Conservation (phyloP, 2,888 invertebrate genomes). For the Lapara coniferarum region DNA sequence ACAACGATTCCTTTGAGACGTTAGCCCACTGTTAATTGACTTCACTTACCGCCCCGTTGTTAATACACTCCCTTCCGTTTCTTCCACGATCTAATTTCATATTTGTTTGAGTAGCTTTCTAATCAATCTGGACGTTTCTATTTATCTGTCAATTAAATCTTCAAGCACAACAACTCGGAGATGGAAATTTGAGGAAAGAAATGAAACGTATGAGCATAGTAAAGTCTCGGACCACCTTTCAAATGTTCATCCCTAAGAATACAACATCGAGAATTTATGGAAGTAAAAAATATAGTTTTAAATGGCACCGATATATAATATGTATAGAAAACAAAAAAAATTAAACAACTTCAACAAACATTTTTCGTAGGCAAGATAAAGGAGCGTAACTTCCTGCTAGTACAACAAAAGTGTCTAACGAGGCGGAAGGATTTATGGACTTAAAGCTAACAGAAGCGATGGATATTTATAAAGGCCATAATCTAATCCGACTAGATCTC, state of each 20-base stretch:
- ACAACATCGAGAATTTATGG: no score
- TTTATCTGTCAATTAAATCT: slow-evolving; percentile 14
- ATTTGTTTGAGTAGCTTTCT: slow-evolving; percentile 33
- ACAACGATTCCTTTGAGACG: slow-evolving; percentile 62
- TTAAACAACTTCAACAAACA: neutral
- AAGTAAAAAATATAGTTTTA: no score
- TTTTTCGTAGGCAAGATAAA: neutral
- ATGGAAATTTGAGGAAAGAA: neutral
- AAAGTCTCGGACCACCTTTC: neutral
- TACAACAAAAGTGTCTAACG: slow-evolving; percentile 35
- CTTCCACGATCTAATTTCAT: slow-evolving; percentile 44
- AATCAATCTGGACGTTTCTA: slow-evolving; percentile 31
- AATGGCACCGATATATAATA: no score
- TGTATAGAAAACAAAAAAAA: neutral
- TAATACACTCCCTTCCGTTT: slow-evolving; percentile 51
- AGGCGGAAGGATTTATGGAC: slow-evolving; percentile 38
- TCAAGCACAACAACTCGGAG: neutral
- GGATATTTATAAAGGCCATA: slow-evolving; percentile 44
- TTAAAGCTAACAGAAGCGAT: slow-evolving; percentile 35
- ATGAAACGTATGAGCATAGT: neutral
- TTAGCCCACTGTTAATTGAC: slow-evolving; percentile 68
- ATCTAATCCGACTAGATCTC: slow-evolving; percentile 44
- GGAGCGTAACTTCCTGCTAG: slow-evolving; percentile 20
- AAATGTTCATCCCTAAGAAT: no score
- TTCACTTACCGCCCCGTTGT: slow-evolving; percentile 65